Percentiles rank a stretch among this genome's conserved stretches.
phyloP scores from a whole-genome alignment of 1,140 invertebrate genomes.

The Aphis craccivora region DNA sequence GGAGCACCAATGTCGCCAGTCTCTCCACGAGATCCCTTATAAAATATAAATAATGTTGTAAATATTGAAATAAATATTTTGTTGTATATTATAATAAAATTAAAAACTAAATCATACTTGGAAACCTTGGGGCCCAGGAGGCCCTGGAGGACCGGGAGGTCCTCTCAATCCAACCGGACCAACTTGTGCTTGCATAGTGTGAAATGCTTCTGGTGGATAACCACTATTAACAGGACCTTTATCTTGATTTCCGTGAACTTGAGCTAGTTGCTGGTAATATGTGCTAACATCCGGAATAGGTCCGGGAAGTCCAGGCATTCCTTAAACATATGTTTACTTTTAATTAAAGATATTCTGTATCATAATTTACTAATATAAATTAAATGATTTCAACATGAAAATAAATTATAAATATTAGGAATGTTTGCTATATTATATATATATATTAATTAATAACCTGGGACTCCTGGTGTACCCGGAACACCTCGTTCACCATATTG shows the following conservation, averaged over 20 bases:
- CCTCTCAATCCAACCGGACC: constrained; percentile 78
- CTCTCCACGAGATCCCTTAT: constrained; percentile 72
- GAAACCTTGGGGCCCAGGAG: constrained; percentile 82
- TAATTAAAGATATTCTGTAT: background rate
- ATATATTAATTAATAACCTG: constrained; percentile 66
- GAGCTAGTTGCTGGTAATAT: constrained; percentile 72
- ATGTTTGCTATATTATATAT: background rate
- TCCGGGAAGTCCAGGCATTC: constrained; percentile 72
- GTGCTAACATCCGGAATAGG: constrained; percentile 76
- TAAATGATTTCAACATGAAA: background rate
- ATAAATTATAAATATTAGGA: background rate
- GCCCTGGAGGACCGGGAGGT: constrained; percentile 72
- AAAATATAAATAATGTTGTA: constrained; percentile 20
- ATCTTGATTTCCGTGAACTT: constrained; percentile 73
- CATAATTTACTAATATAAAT: background rate
- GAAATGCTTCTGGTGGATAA: constrained; percentile 71
- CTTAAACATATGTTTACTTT: constrained; percentile 18
- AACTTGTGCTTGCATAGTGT: constrained; percentile 79
- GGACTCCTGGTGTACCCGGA: constrained; percentile 72
- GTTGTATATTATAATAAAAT: background rate
- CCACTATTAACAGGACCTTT: constrained; percentile 72
- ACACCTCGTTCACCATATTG: constrained; percentile 69
- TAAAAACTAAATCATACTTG: constrained; percentile 64
- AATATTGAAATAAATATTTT: background rate
- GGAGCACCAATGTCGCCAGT: constrained; percentile 73